Evolutionary conservation across 1,140 invertebrate genomes (phyloP), one percentile per base, ranked within the genome.

Genomic region (Leptonema lineaticorne): DNA sequence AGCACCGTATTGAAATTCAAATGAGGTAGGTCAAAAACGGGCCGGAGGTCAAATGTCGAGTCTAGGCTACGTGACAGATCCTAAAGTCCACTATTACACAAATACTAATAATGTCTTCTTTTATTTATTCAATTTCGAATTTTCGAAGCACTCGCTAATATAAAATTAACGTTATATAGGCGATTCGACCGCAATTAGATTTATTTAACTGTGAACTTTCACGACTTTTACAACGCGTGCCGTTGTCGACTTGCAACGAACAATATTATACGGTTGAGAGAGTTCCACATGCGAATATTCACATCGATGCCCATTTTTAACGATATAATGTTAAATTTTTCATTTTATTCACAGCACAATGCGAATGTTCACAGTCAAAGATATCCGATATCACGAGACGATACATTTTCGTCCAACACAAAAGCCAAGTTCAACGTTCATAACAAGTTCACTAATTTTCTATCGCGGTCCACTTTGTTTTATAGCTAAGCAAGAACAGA

Each of bases 1-100:
- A 27, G 24, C 53, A 29, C 26, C 58, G 30, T 8, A 37, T 60
- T 60, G 29, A 60, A 60, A 27, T 60, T 60, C 58, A 60, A 60
- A 60, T 60, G 28, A 60, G 58, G 58, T 41, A 60, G 58, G 9
- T 7, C 9, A 7, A 9, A 22, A 53, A 53, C 48, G 3, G 28
- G n/a, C 56, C n/a, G n/a, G 29, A 16, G 58, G 58, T 60, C 58
- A 60, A 48, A n/a, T n/a, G n/a, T 18, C 18, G 14, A 64, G 45
- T 64, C 62, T 22, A 28, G 16, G 27, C 33, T 24, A 60, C 9
- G 18, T 46, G 14, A n/a, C 58, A 24, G 24, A 60, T 27, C 48
- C 57, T 53, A 53, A 3, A 53, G 8, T 26, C 20, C 20, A 53
- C n/a, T n/a, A n/a, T n/a, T n/a, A n/a, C 50, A 53, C 50, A 24